Evolutionary conservation across 2,797 vertebrate species (phyloP).

Genomic region (Anas flavirostris): DNA sequence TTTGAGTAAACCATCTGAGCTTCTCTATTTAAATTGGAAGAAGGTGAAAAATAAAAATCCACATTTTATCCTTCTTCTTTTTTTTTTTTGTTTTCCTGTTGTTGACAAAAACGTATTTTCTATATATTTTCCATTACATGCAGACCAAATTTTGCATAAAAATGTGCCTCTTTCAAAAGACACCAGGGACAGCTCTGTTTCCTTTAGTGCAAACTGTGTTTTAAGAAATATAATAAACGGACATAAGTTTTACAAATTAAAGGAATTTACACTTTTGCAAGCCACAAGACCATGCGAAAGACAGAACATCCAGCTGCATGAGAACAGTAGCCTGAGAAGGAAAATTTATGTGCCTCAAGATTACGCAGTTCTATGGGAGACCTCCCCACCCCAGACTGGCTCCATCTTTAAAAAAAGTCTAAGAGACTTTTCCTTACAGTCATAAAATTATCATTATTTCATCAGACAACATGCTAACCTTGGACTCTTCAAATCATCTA

Average conservation of each 20-base stretch:
- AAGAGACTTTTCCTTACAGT: neutral
- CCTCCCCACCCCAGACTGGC: slow-evolving; percentile 1
- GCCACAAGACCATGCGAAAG: neutral
- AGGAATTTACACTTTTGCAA: neutral
- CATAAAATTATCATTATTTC: neutral
- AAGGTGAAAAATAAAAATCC: neutral
- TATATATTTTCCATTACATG: neutral
- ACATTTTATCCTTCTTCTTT: neutral
- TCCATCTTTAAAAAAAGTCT: neutral
- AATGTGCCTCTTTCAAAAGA: neutral
- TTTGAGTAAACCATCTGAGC: neutral
- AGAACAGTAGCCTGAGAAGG: neutral
- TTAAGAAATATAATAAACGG: neutral
- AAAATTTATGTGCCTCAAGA: slow-evolving; percentile 15
- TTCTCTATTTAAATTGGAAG: neutral
- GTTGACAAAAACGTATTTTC: neutral
- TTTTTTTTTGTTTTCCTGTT: neutral
- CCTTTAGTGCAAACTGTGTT: neutral
- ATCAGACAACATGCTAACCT: slow-evolving; percentile 43
- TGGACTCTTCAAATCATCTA: neutral
- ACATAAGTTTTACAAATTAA: neutral
- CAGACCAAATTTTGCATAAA: neutral
- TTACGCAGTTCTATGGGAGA: neutral
- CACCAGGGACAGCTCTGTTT: neutral
- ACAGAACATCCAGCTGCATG: neutral